These are phyloP conservation scores for Zosterops lateralis DNA, from an alignment of 2,113 vertebrate genomes.

Conservation along the genomic window DNA sequence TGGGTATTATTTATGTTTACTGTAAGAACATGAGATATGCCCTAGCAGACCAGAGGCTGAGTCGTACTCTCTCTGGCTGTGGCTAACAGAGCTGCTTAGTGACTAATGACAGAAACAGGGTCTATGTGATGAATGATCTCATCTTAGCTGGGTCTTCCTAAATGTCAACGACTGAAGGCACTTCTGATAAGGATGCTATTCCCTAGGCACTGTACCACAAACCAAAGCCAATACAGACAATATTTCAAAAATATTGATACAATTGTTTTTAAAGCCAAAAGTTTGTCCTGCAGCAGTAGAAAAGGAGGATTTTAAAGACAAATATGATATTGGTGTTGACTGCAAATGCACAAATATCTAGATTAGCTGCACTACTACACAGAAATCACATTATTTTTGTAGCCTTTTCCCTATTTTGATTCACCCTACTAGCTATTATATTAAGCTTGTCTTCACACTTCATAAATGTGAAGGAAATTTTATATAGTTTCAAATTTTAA, in stretches of 20 bases:
- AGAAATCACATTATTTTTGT: not conserved
- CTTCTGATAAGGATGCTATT: not conserved
- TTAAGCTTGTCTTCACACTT: slow-evolving; percentile 15
- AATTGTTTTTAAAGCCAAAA: not conserved
- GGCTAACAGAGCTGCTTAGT: not conserved
- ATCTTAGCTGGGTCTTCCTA: not conserved
- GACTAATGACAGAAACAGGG: not conserved
- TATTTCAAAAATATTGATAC: not conserved
- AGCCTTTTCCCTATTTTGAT: slow-evolving; percentile 7
- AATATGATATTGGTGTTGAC: not conserved
- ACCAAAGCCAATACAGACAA: not conserved
- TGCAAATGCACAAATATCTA: not conserved
- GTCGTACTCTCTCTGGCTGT: not conserved
- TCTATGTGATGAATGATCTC: not conserved
- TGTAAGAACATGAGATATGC: not conserved
- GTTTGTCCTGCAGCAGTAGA: not conserved
- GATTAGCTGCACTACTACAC: not conserved
- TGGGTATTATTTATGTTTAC: not conserved
- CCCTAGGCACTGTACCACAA: not conserved
- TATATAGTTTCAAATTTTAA: not conserved
- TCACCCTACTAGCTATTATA: slow-evolving; percentile 13
- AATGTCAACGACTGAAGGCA: not conserved
- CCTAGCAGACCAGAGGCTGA: not conserved
- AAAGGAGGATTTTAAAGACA: not conserved
- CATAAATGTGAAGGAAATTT: slow-evolving; percentile 36